Percentiles rank a stretch among this genome's conserved stretches.
These are phyloP conservation scores for Gari tellinella DNA, from an alignment of 2,888 invertebrate species.

Conservation along the genomic window DNA sequence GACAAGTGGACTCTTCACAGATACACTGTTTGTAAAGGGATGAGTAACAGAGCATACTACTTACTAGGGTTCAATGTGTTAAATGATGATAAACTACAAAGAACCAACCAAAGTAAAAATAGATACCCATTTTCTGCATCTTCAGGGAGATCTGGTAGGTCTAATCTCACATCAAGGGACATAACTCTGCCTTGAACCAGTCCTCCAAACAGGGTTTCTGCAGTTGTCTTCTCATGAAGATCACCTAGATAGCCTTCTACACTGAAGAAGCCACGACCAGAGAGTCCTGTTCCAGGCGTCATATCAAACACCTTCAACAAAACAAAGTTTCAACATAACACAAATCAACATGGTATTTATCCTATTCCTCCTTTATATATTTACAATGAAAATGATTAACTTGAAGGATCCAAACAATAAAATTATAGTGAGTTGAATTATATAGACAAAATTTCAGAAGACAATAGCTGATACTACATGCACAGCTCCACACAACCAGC, in stretches of 20 bases:
- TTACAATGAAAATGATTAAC: neutral
- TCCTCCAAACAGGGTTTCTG: slow-evolving; percentile 75
- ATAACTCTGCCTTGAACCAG: slow-evolving; percentile 69
- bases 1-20: too few species aligned
- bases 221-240: slow-evolving; percentile 68
- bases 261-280: slow-evolving; percentile 67
- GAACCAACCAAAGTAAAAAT: too few species aligned
- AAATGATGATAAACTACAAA: too few species aligned
- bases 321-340: neutral
- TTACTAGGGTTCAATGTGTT: too few species aligned
- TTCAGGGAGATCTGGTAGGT: slow-evolving; percentile 76
- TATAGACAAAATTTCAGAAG: too few species aligned
- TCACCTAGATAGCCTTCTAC: slow-evolving; percentile 70
- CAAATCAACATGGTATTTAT: neutral
- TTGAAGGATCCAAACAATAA: neutral
- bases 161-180: slow-evolving; percentile 69
- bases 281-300: slow-evolving; percentile 65
- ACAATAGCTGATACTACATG: too few species aligned
- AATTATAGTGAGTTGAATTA: neutral
- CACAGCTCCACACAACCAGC: too few species aligned
- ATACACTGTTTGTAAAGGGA: too few species aligned
- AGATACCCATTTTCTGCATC: slow-evolving; percentile 48
- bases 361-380: too few species aligned
- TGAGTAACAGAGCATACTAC: too few species aligned
- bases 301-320: slow-evolving; percentile 66